A percentile compares a stretch with the other conserved stretches of the same genome.
Evolutionary conservation across 2,113 vertebrate genomes (phyloP).

Genomic region (Brachypodius melanocephalos): DNA sequence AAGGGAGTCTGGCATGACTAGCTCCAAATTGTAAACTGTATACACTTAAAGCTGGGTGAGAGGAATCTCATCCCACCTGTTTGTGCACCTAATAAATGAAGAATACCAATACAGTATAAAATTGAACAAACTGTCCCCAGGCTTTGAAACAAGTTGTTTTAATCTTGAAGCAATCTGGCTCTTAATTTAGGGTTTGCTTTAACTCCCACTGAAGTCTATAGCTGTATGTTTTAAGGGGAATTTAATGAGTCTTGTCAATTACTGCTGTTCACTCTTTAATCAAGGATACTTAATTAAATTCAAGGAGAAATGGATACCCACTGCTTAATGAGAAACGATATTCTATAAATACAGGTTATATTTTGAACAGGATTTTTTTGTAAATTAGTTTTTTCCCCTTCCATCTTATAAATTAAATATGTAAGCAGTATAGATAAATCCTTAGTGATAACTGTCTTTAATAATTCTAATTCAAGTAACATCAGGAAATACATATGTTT

Average conservation of each 20-base stretch:
- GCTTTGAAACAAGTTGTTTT: slow-evolving; percentile 41
- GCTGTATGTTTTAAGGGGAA: slow-evolving; percentile 7
- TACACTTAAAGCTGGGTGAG: not conserved
- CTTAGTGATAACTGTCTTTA: not conserved
- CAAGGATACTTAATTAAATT: slow-evolving; percentile 2
- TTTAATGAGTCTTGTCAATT: slow-evolving; percentile 42
- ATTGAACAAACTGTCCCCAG: slow-evolving; percentile 13
- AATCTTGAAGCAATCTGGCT: slow-evolving; percentile 27
- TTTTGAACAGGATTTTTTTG: not conserved
- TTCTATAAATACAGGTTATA: not conserved
- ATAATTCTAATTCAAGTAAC: not conserved
- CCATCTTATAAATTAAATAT: not conserved
- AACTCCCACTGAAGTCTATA: slow-evolving; percentile 21
- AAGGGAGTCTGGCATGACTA: not conserved
- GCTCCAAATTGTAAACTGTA: not conserved
- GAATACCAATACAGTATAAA: slow-evolving; percentile 5
- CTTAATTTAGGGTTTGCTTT: slow-evolving; percentile 37
- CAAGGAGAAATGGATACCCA: not conserved
- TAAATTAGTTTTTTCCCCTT: not conserved
- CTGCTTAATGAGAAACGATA: not conserved
- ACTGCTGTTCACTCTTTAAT: slow-evolving; percentile 26
- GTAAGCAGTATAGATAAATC: not conserved
- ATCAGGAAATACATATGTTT: not conserved
- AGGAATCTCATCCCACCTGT: slow-evolving; percentile 49
- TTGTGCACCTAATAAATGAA: slow-evolving; percentile 10